These are phyloP conservation scores for Spheniscus humboldti DNA, from an alignment of 2,797 vertebrate species.

Conservation along the genomic window DNA sequence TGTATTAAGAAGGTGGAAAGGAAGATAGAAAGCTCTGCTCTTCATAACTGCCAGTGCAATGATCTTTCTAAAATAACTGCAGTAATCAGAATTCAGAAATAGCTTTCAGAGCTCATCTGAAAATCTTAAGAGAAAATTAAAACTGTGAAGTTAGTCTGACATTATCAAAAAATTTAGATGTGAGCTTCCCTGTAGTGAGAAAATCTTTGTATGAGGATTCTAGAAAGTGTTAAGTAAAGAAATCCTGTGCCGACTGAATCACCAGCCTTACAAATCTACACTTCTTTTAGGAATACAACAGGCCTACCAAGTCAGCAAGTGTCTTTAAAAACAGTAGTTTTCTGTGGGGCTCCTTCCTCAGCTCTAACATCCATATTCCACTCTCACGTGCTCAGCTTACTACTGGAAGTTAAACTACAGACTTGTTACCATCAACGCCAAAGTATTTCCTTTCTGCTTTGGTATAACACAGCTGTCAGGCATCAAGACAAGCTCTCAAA, in stretches of 20 bases:
- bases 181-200: neutral
- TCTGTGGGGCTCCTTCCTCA: neutral
- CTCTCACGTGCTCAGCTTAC: neutral
- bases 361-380: neutral
- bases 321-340: neutral
- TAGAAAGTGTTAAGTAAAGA: neutral
- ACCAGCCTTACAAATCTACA: neutral
- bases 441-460: neutral
- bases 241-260: neutral
- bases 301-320: neutral
- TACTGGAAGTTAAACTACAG: neutral
- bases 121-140: neutral
- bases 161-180: neutral
- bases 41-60: neutral
- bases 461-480: neutral
- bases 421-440: neutral
- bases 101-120: neutral
- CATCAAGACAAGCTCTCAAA: neutral
- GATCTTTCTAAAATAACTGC: neutral
- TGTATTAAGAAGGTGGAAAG: neutral
- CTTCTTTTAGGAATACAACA: neutral
- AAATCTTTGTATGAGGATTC: neutral
- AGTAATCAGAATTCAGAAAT: neutral
- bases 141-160: neutral
- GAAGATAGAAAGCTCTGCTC: neutral